Base-by-base conservation (phyloP, 2,797 vertebrate species). In the Lateolabrax maculatus region DNA sequence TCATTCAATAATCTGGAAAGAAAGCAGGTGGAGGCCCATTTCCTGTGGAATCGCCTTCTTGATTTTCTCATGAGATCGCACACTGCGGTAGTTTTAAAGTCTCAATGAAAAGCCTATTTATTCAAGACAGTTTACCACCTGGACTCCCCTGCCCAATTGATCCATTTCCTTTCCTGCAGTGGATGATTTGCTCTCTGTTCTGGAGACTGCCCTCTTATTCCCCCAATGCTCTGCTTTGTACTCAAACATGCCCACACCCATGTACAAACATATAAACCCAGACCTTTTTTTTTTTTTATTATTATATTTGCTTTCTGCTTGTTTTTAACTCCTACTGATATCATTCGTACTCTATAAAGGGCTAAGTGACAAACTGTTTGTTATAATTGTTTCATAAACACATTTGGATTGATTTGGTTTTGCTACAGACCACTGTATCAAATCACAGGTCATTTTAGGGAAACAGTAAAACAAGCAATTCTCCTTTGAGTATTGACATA, bases 41-140 rank as follows among this genome's bases (percentile, higher is more conserved):
- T 91, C 71, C 66, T 72, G 52, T 36, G 39, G 61, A 87, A 81
- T 75, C n/a, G 4, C 63, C 34, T 70, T 72, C 23, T 49, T 77
- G 27, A 68, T 87, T 86, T 88, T 27, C 66, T 63, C 58, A 31
- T 69, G 60, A 81, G 87, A 72, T 86, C 55, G 36, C 49, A 74
- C 55, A 43, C 81, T 44, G 66, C 39, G 27, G 48, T 69, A 49
- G 58, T 81, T 86, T 83, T 72, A 66, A 82, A 86, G 84, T 84
- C 62, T 83, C 72, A 64, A 69, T 81, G 73, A 86, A 84, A 81
- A 78, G 70, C 36, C 72, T 41, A 60, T 88, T 87, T 86, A 76
- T 81, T 83, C 23, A 51, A 71, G 29, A 71, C 27, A 52, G 62
- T 73, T 83, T 71, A 77, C 57, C 79, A 84, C 80, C 82, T 87